phyloP scores from a whole-genome alignment of 2,113 vertebrate genomes.

The Leucoraja erinaceus region DNA sequence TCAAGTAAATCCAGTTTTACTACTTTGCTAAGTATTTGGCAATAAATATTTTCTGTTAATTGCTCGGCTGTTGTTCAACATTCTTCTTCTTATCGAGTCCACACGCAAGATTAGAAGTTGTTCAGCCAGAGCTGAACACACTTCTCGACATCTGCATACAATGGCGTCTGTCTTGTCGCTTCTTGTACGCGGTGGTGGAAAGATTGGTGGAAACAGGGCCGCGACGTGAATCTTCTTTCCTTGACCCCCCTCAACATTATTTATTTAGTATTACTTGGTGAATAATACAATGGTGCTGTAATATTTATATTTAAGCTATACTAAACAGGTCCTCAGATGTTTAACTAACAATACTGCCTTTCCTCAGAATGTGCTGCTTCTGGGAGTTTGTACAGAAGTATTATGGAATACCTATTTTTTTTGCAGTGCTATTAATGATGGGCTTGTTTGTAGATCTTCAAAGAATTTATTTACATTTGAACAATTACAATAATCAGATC shows the following conservation, averaged over 20 bases:
- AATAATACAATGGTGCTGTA: not conserved
- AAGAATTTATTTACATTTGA: not conserved
- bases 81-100: too few species aligned
- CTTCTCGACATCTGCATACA: too few species aligned
- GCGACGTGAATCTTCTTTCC: too few species aligned
- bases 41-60: not conserved
- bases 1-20: conserved; percentile 66
- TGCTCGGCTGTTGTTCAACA: not conserved
- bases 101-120: too few species aligned
- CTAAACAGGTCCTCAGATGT: not conserved
- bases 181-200: too few species aligned
- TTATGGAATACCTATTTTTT: too few species aligned
- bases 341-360: not conserved
- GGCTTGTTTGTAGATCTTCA: not conserved
- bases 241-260: not conserved
- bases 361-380: not conserved
- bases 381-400: not conserved
- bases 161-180: too few species aligned
- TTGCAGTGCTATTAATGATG: not conserved
- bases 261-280: not conserved
- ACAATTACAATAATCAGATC: not conserved
- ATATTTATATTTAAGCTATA: not conserved
- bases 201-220: too few species aligned
- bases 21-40: not conserved
- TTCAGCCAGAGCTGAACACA: too few species aligned